Conservation (phyloP, 2,113 vertebrate species). For the Fregata magnificens region DNA sequence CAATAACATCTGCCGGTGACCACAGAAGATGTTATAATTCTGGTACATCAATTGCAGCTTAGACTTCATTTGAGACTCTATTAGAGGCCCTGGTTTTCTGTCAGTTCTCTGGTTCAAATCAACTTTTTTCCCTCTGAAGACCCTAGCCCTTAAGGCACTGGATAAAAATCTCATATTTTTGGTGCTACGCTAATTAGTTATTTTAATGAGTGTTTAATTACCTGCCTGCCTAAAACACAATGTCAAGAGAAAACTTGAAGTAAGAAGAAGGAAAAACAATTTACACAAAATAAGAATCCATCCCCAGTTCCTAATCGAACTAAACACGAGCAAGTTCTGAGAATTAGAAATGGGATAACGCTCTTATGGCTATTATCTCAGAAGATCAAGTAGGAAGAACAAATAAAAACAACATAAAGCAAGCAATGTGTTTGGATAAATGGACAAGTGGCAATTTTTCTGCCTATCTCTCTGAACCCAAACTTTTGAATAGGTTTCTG, state of each 20-base stretch:
- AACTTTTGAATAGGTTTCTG: neutral
- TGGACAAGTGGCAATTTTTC: neutral
- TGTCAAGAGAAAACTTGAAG: neutral
- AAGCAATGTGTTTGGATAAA: neutral
- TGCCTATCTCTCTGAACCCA: neutral
- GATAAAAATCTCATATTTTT: neutral
- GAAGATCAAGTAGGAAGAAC: neutral
- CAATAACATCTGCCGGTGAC: conserved; percentile 49
- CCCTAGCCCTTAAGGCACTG: neutral
- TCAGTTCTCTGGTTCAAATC: neutral
- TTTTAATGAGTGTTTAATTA: neutral
- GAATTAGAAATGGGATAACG: neutral
- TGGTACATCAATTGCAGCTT: neutral
- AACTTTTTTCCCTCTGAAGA: neutral
- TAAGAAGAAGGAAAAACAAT: neutral
- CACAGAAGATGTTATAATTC: conserved; percentile 19
- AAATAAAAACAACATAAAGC: neutral
- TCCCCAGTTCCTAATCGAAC: neutral
- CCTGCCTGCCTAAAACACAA: neutral
- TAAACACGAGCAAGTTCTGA: neutral
- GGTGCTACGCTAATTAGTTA: neutral
- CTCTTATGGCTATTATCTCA: neutral
- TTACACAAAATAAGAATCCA: neutral
- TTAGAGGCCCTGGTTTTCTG: neutral
- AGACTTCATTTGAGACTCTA: neutral